These are phyloP conservation scores for Silurus lanzhouensis DNA, from an alignment of 2,797 vertebrate species.

Conservation along the genomic window DNA sequence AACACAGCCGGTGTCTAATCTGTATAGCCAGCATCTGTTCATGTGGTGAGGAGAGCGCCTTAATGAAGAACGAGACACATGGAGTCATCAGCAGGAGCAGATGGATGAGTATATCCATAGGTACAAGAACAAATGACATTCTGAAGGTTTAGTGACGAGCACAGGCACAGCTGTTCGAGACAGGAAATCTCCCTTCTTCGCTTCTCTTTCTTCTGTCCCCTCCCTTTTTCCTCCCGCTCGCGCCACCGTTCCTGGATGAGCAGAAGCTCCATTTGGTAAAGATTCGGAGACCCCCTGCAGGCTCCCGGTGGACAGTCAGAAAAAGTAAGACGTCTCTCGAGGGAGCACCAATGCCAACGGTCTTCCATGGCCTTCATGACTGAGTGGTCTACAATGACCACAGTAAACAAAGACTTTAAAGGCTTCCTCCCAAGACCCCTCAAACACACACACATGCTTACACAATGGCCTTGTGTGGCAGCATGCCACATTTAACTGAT, in stretches of 20 bases:
- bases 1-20: constrained; percentile 52
- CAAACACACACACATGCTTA: background rate
- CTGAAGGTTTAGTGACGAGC: constrained; percentile 52
- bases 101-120: constrained; percentile 58
- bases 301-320: constrained; percentile 29
- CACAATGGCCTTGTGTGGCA: constrained; percentile 37
- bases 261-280: constrained; percentile 46
- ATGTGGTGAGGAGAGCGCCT: constrained; percentile 38
- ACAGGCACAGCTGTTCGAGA: constrained; percentile 50
- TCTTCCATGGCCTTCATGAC: constrained; percentile 37
- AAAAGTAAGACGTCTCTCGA: constrained; percentile 33
- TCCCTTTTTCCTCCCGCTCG: constrained; percentile 13
- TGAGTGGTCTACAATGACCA: constrained; percentile 41
- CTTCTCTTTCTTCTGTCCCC: background rate
- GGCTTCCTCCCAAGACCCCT: constrained; percentile 28
- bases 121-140: constrained; percentile 56
- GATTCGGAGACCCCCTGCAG: constrained; percentile 9
- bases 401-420: constrained; percentile 46
- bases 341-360: constrained; percentile 32
- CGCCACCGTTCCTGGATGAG: constrained; percentile 21
- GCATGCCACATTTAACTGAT: constrained; percentile 33
- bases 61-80: constrained; percentile 56
- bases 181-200: constrained; percentile 41
- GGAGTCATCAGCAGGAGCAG: constrained; percentile 56
- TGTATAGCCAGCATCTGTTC: constrained; percentile 57